Base-by-base conservation (phyloP, 2,113 vertebrate species). In the Colaptes auratus region DNA sequence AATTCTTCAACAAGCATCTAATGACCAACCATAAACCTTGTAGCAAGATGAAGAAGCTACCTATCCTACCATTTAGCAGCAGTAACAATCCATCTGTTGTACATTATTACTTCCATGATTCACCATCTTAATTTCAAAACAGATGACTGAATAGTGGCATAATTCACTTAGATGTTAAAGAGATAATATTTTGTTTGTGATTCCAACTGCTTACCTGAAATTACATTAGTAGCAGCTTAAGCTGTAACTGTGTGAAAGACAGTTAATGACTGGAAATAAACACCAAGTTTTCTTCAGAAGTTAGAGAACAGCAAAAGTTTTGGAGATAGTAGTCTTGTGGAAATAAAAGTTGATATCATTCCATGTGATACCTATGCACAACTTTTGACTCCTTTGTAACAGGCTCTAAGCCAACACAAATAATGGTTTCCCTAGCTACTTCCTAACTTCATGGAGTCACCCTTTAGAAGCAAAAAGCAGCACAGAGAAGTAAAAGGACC, bases 121-220 rank as follows among this genome's bases (percentile, higher is more conserved):
- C 78, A 84, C 64, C 76, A 72, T 81, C 56, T 82, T 94, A 70
- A 88, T 88, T 93, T 86, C 48, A 86, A 93, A 95, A 82, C 59
- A 85, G 59, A 59, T 95, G 72, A 93, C 66, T 78, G 87, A 95
- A 93, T 60, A 88, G 66, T 65, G 44, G 65, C 56, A 58, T 67
- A 89, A 93, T 79, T 92, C 83, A 90, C 55, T 85, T 76, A 31
- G 63, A 74, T 59, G 44, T 73, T 93, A 73, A 92, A 88, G 64
- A 31, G 44, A 82, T 60, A 91, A 83, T 83, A 33, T 67, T 91
- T 90, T 89, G 44, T 76, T 96, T 92, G 76, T 80, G 61, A 46
- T 88, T 93, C 80, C 82, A 89, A 55, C 63, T 88, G 75, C 83
- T 96, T 69, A 71, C 76, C 56, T 91, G 88, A 46, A 95, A 93